Evolutionary conservation across 2,113 vertebrate species (phyloP).

Genomic region (Genyomyrus donnyi): DNA sequence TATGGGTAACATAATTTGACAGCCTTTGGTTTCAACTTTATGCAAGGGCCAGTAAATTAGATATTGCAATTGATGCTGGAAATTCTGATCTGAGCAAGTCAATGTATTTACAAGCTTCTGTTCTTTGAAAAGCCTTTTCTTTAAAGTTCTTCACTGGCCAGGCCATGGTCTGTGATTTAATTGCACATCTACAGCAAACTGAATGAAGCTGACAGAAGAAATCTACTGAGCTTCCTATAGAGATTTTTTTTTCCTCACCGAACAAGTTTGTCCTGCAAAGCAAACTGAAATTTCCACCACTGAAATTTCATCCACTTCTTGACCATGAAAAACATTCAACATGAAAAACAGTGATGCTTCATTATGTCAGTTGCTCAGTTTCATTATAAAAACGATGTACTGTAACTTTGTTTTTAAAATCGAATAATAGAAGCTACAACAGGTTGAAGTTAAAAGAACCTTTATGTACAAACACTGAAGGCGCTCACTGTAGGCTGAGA

Average conservation of each 20-base stretch:
- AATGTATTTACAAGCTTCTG: background rate
- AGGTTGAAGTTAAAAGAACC: background rate
- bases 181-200: slow-evolving; percentile 18
- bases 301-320: background rate
- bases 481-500: background rate
- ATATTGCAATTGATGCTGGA: slow-evolving; percentile 21
- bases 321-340: background rate
- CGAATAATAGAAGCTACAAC: background rate
- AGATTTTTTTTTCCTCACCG: background rate
- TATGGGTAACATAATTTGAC: background rate
- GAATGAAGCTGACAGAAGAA: slow-evolving; percentile 3
- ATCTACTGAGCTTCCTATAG: slow-evolving; percentile 30
- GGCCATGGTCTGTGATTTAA: slow-evolving; percentile 11
- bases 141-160: slow-evolving; percentile 11
- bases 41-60: background rate
- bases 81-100: background rate
- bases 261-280: background rate
- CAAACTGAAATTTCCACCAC: background rate
- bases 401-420: background rate
- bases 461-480: background rate
- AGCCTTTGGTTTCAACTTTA: background rate
- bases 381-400: background rate
- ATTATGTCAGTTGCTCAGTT: background rate
- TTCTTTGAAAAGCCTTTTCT: background rate
- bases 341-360: background rate